phyloP scores from a whole-genome alignment of 2,113 vertebrate species.

The Caranx melampygus region DNA sequence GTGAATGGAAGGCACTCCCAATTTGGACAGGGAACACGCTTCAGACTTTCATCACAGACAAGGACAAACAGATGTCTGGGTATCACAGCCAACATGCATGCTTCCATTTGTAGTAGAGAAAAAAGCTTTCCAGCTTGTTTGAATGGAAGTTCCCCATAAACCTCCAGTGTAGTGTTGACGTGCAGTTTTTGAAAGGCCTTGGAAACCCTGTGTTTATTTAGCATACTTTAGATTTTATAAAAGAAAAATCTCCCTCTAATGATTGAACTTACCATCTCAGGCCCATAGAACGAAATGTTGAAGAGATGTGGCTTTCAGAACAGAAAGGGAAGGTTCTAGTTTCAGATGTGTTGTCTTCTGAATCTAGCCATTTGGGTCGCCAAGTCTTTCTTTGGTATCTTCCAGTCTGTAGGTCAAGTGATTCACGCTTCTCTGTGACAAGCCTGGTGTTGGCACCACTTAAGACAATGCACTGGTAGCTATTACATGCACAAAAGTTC shows the following conservation, averaged over 20 bases:
- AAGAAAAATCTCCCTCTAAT: not conserved
- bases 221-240: conserved; percentile 1
- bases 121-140: conserved; percentile 58
- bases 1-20: conserved; percentile 73
- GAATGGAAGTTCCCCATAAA: conserved; percentile 63
- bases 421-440: not conserved
- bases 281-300: not conserved
- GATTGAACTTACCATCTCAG: conserved; percentile 25
- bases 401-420: not conserved
- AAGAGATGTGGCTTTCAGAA: not conserved
- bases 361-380: not conserved
- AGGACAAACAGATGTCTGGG: conserved; percentile 83
- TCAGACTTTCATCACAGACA: conserved; percentile 73
- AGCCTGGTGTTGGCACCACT: conserved; percentile 7
- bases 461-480: conserved; percentile 14
- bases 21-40: conserved; percentile 74
- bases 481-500: conserved; percentile 12
- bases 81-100: conserved; percentile 77
- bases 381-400: not conserved
- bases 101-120: conserved; percentile 58
- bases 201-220: conserved; percentile 36
- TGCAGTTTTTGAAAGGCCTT: conserved; percentile 41
- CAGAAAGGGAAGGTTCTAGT: not conserved
- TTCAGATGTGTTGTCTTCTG: no score
- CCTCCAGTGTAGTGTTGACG: conserved; percentile 44